A percentile compares a stretch with the other conserved stretches of the same genome.
Conservation (phyloP, 2,113 vertebrate genomes). For the Forbesichthys agassizii region DNA sequence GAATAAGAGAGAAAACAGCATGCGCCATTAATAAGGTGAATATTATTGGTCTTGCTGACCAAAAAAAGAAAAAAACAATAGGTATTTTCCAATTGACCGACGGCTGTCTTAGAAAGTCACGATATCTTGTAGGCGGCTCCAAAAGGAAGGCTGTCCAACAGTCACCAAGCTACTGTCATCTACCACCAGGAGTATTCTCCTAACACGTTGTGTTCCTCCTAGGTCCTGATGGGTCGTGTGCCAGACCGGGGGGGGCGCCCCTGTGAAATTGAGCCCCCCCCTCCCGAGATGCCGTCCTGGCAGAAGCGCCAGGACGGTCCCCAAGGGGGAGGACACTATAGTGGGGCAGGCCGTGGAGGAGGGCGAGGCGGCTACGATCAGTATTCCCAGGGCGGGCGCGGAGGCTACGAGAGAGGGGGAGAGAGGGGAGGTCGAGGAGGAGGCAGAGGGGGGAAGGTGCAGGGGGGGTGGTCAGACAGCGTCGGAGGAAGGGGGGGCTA, state of each 20-base stretch:
- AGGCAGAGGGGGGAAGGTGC: conserved; percentile 71
- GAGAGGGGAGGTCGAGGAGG: conserved; percentile 81
- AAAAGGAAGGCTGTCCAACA: background rate
- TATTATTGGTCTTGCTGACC: too few relatives aligned
- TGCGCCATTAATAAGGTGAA: conserved; percentile 96
- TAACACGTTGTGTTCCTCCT: background rate
- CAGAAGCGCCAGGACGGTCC: conserved; percentile 94
- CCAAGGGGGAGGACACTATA: conserved; percentile 80
- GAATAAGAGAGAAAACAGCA: conserved; percentile 89
- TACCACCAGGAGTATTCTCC: too few relatives aligned
- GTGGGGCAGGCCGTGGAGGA: conserved; percentile 71
- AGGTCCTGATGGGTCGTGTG: conserved; percentile 97
- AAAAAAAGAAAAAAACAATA: too few relatives aligned
- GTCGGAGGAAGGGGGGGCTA: conserved; percentile 77
- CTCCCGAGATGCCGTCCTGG: conserved; percentile 98
- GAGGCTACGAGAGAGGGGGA: conserved; percentile 80
- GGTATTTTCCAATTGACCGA: too few relatives aligned
- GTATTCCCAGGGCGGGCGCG: conserved; percentile 83
- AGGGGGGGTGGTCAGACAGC: conserved; percentile 84
- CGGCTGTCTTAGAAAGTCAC: too few relatives aligned
- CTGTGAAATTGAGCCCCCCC: conserved; percentile 95
- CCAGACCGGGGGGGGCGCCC: conserved; percentile 96
- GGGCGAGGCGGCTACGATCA: conserved; percentile 80
- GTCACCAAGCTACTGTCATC: too few relatives aligned
- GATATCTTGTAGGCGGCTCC: background rate